Evolutionary conservation across 2,888 invertebrate species (phyloP), one percentile per base, ranked within the genome.

Genomic region (Parascotia fuliginaria): DNA sequence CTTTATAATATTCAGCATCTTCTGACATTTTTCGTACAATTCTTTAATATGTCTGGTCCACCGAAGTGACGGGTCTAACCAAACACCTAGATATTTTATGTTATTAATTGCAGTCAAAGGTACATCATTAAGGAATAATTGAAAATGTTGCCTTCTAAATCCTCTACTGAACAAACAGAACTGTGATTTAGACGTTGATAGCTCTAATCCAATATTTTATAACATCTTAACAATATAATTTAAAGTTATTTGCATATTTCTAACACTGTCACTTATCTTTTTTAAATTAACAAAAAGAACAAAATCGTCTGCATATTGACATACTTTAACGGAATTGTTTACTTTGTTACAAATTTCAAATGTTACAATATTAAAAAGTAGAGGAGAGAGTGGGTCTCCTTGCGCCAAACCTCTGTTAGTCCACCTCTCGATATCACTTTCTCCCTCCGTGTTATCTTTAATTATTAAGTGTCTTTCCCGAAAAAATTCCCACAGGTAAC

Each of bases 251-350:
- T 19, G 5, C 19, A 19, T 3, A 19, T 19, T 3, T 19, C 19
- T 19, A 19, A 19, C n/a, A 19, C 5, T 19, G 19, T 19, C 19
- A 5, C 5, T n/a, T n/a, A n/a, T 45, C 15, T 11, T 45, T 45
- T 2, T 45, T 5, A n/a, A 5, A 2, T 28, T 40, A n/a, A 40
- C 14, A 22, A 63, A 70, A 3, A 70, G 11, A 11, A 67, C 63
- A 22, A 51, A 70, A 32, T 70, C 70, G 39, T 70, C 65, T 0
- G 66, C 70, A 16, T 67, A 69, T 27, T 69, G 65, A 0, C 47
- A 48, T 1, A 59, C 36, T 1, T 7, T 1, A 7, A 65, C 57
- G 38, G 52, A 47, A 1, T 5, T 47, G 1, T 5, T 22, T 3
- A 56, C 32, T 0, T 3, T 0, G 3, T 19, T 27, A 27, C 52